Evolutionary conservation across 2,113 vertebrate genomes (phyloP).

Genomic region (Microtus oregoni): DNA sequence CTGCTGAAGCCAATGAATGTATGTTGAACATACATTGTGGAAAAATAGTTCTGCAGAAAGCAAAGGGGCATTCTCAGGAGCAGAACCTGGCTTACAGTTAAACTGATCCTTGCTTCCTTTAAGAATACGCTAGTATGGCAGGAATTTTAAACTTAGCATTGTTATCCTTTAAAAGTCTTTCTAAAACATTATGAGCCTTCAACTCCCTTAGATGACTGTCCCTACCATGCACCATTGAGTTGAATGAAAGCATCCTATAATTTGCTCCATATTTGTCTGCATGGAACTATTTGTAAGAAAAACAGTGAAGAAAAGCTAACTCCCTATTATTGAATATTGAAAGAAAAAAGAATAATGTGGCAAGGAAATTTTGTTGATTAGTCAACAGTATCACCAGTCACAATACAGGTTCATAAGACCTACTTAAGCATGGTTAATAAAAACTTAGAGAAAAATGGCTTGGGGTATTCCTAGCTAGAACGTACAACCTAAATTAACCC

Average conservation of each 20-base stretch:
- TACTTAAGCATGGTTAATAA: too few relatives aligned
- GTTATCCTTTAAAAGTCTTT: slow-evolving; percentile 31
- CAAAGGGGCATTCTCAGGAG: not conserved
- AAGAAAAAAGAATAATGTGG: not conserved
- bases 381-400: not conserved
- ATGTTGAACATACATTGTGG: not conserved
- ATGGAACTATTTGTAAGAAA: not conserved
- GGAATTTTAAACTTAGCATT: not conserved
- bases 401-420: not conserved
- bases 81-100: not conserved
- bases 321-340: not conserved
- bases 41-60: not conserved
- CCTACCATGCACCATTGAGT: not conserved
- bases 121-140: not conserved
- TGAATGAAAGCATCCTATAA: not conserved
- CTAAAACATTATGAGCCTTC: not conserved
- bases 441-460: too few relatives aligned
- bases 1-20: slow-evolving; percentile 10
- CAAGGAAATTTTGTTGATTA: rapidly evolving
- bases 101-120: not conserved
- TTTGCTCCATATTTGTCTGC: not conserved
- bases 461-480: too few relatives aligned
- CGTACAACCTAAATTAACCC: too few relatives aligned
- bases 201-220: not conserved
- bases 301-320: not conserved